These are phyloP conservation scores for Agelastica alni DNA, from an alignment of 2,888 invertebrate species.

Conservation along the genomic window DNA sequence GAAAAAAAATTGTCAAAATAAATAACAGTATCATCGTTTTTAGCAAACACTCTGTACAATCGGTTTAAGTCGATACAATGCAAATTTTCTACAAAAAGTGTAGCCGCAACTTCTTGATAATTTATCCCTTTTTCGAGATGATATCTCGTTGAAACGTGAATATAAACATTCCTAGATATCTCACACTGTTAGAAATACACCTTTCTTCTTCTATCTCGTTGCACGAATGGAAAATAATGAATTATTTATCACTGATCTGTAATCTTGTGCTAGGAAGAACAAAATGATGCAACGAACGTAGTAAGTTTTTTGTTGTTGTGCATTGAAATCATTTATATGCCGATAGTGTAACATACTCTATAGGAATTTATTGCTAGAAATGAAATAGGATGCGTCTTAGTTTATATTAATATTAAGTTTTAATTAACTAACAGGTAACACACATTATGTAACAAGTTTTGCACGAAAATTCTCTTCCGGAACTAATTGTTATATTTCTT, in stretches of 20 bases:
- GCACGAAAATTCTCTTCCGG: too few species aligned
- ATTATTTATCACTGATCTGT: slow-evolving; percentile 13
- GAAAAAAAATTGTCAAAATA: too few species aligned
- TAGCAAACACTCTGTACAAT: neutral
- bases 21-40: too few species aligned
- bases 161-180: slow-evolving; percentile 23
- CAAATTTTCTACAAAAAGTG: slow-evolving; percentile 16
- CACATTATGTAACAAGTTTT: too few species aligned
- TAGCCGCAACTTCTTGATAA: slow-evolving; percentile 13
- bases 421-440: too few species aligned
- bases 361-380: slow-evolving; percentile 1
- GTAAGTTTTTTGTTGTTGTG: neutral
- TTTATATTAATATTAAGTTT: too few species aligned
- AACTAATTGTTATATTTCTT: too few species aligned
- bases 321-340: neutral
- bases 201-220: neutral
- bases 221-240: slow-evolving; percentile 8
- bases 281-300: slow-evolving; percentile 1
- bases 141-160: slow-evolving; percentile 27
- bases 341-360: neutral
- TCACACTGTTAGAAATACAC: slow-evolving; percentile 7
- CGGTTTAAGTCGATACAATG: slow-evolving; percentile 6
- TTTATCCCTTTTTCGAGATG: slow-evolving; percentile 22
- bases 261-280: slow-evolving; percentile 6
- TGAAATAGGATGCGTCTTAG: too few species aligned